These are phyloP conservation scores for Drosophila pseudoananassae DNA, from an alignment of 1,140 invertebrate genomes.

Conservation along the genomic window DNA sequence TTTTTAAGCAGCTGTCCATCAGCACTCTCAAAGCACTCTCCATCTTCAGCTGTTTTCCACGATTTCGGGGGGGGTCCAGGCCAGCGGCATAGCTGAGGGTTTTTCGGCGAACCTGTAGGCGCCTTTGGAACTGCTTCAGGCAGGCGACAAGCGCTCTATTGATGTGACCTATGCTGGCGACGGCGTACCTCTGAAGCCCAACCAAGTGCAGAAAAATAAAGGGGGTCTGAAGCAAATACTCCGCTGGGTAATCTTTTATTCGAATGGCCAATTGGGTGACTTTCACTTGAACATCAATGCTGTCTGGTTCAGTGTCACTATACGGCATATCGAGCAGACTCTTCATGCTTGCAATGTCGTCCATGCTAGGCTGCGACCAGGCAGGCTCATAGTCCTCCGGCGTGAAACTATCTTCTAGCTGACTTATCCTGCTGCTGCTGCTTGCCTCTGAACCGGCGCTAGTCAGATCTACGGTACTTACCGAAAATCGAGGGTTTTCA, in stretches of 20 bases:
- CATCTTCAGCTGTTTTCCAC: constrained; percentile 34
- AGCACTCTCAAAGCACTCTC: constrained; percentile 30
- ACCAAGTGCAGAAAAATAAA: constrained; percentile 59
- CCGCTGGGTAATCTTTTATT: constrained; percentile 71
- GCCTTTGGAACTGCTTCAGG: constrained; percentile 36
- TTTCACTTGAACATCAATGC: constrained; percentile 27
- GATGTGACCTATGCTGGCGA: constrained; percentile 15
- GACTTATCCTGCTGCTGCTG: neutral
- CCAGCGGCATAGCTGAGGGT: constrained; percentile 6
- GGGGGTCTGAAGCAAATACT: constrained; percentile 72
- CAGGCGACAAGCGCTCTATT: constrained; percentile 28
- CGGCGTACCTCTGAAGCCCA: constrained; percentile 37
- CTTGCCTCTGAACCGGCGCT: constrained; percentile 7
- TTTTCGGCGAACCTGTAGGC: constrained; percentile 27
- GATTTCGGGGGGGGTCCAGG: neutral
- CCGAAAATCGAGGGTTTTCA: neutral
- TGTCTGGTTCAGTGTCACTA: constrained; percentile 20
- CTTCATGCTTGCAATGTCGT: constrained; percentile 58
- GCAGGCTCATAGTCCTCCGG: constrained; percentile 53
- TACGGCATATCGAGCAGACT: constrained; percentile 43
- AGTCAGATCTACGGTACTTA: neutral
- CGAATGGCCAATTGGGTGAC: constrained; percentile 56
- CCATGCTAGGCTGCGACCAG: constrained; percentile 49
- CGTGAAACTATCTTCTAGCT: neutral
- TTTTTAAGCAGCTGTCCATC: constrained; percentile 18